These are phyloP conservation scores for Aphelocoma californica DNA, from an alignment of 2,797 vertebrate genomes.

Conservation along the genomic window DNA sequence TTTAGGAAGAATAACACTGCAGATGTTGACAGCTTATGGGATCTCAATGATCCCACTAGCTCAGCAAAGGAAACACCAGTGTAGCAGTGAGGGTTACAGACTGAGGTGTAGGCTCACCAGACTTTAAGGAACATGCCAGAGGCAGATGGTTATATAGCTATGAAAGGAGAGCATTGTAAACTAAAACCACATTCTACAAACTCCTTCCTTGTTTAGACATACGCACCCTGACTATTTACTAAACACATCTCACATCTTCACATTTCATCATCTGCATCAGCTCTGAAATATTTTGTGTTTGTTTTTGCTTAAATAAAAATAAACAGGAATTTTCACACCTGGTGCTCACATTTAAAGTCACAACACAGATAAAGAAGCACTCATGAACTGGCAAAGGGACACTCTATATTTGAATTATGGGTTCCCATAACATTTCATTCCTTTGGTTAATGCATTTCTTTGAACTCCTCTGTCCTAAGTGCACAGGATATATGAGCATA, in stretches of 20 bases:
- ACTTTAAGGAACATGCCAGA: constrained; percentile 31
- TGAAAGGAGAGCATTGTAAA: constrained; percentile 55
- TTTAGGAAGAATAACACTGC: not conserved
- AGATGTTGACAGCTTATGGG: not conserved
- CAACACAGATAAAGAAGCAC: constrained; percentile 17
- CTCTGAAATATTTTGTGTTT: constrained; percentile 48
- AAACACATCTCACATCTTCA: constrained; percentile 58
- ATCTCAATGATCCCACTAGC: not conserved
- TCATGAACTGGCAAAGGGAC: not conserved
- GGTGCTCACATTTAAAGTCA: constrained; percentile 43
- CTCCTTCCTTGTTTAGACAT: constrained; percentile 56
- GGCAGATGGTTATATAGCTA: constrained; percentile 50
- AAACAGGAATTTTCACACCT: constrained; percentile 51
- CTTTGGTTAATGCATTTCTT: constrained; percentile 40
- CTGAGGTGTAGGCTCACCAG: not conserved
- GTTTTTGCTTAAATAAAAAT: constrained; percentile 54
- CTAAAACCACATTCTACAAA: constrained; percentile 30
- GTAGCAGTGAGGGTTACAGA: not conserved
- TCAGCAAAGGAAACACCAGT: not conserved
- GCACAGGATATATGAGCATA: constrained; percentile 34
- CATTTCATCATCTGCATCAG: constrained; percentile 59
- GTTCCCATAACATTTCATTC: constrained; percentile 23
- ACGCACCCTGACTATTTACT: constrained; percentile 61
- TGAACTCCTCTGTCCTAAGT: constrained; percentile 48
- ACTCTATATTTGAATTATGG: not conserved